Evolutionary conservation across 2,888 invertebrate genomes (phyloP).

Genomic region (Ophioninae sp.): DNA sequence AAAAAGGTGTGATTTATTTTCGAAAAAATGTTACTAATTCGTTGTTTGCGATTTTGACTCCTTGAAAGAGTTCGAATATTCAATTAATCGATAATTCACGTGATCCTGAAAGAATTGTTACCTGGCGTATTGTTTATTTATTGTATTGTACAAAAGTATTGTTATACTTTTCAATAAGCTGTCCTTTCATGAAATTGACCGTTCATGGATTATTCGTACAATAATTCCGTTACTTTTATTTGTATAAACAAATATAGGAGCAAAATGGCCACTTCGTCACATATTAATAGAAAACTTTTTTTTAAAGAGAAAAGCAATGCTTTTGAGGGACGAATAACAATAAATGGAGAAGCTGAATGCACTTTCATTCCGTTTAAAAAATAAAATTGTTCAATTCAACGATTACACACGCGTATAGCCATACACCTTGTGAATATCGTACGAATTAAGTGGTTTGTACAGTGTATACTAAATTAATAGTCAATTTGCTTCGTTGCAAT

Average conservation of each 20-base stretch:
- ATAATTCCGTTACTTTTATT: neutral
- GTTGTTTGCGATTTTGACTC: neutral
- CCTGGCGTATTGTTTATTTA: too few species aligned
- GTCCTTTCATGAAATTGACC: neutral
- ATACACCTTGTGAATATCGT: constrained; percentile 51
- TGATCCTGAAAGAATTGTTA: constrained; percentile 6
- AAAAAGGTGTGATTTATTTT: constrained; percentile 34
- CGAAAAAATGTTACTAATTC: neutral
- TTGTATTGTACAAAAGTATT: too few species aligned
- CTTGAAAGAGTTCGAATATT: neutral
- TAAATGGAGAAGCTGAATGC: neutral
- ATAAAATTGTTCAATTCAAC: neutral
- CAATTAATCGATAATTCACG: neutral
- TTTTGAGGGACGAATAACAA: neutral
- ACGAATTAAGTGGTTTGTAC: constrained; percentile 56
- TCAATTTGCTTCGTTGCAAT: constrained; percentile 50
- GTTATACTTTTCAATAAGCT: constrained; percentile 5
- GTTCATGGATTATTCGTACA: neutral
- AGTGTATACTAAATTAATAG: constrained; percentile 51
- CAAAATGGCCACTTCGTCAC: neutral
- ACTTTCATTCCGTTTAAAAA: neutral
- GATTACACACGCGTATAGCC: constrained; percentile 31
- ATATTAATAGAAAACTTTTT: neutral
- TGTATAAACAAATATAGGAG: neutral
- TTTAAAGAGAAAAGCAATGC: neutral